Evolutionary conservation across 2,888 invertebrate genomes (phyloP), one percentile per base, ranked within the genome.

Genomic region (Synanthedon andrenaeformis): DNA sequence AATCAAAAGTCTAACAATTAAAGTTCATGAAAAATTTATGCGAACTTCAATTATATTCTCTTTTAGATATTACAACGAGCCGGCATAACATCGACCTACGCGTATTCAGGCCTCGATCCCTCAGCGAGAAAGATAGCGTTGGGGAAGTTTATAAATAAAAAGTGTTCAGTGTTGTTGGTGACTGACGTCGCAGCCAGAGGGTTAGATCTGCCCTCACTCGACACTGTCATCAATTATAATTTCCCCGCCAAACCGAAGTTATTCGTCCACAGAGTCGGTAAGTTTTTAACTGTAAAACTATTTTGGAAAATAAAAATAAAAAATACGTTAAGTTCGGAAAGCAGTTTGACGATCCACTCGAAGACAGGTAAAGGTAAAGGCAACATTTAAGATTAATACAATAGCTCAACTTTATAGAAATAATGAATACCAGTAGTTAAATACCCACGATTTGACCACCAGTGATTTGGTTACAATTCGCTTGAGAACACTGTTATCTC

Each of bases 121-220:
- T 91, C 96, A 0, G 99, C 99, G 0, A 90, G 99, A 66, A 98
- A 98, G 89, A 96, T 97, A 62, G 95, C 98, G 61, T 93, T 97
- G 0, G 96, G 95, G 0, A 94, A 95, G 72, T 98, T 98, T 81
- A 91, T 92, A 49, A 91, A 89, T 62, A 92, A 92, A 61, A 93
- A 93, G 84, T 93, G 93, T 1, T 92, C 91, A 19, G 94, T 97
- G 14, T 86, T 99, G 51, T 85, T 99, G 19, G 99, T 99, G 0
- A 99, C 99, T 0, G 99, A 99, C 82, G 93, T 99, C 1, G 99
- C 99, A 0, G 99, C 99, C 0, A 90, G 99, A 72, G 99, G 99
- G 59, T 93, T 99, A 55, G 99, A 99, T 77, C 95, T 99, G 66
- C 99, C 99, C 0, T 91, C 95, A 57, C 82, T 99, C 61, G 99